Evolutionary conservation across 2,888 invertebrate species (phyloP), one percentile per base, ranked within the genome.

Genomic region (Electrophaes corylata): DNA sequence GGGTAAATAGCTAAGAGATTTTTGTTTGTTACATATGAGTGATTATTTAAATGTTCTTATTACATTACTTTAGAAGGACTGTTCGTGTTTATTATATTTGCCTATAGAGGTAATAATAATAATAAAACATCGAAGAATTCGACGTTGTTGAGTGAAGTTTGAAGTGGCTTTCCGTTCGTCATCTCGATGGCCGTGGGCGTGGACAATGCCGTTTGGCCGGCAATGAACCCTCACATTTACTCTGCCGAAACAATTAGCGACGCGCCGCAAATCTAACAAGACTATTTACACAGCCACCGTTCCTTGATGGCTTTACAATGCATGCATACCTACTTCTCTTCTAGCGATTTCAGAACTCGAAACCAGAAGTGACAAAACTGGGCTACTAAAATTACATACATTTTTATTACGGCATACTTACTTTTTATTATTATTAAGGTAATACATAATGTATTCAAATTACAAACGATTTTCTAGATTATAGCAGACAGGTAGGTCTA

Each of bases 171-270:
- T 48, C 33, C 47, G 57, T 62, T 55, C 60, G 61, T 68, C 52
- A 66, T 55, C 65, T 60, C 61, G 69, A 65, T 69, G 77, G 64
- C 78, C 76, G 80, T 80, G 78, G 79, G 77, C 72, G 72, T 76
- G 74, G 75, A 82, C 84, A 80, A 81, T 78, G 81, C 72, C 79
- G 76, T 71, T 77, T 82, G 86, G 62, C 86, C 86, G 89, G 79
- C 89, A 90, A 84, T 90, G 89, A 90, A 89, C 90, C 82, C 84
- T 86, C 80, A 80, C 86, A 86, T 86, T 86, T 84, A 81, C 81
- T 83, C 86, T 86, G 86, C 81, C 79, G 83, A 86, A 90, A 87
- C 86, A 87, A 90, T 90, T 90, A 89, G 84, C 84, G 72, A 71
- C 74, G 76, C 78, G 78, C 62, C 79, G 83, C 79, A 77, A 85